Evolutionary conservation across 1,140 invertebrate species (phyloP), one percentile per base, ranked within the genome.

Genomic region (Drosophila kepulauana): DNA sequence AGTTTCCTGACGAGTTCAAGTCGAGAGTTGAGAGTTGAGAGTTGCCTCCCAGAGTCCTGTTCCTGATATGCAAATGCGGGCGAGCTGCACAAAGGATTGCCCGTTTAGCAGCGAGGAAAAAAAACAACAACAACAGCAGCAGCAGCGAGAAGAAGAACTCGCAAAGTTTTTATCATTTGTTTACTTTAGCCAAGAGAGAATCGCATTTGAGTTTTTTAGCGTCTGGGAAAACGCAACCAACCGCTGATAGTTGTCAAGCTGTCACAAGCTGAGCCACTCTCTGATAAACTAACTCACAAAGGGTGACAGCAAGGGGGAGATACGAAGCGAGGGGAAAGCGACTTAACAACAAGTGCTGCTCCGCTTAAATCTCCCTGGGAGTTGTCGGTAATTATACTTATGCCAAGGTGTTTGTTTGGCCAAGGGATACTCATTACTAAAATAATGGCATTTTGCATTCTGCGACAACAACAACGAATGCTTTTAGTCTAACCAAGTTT

Each of bases 1-100:
- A 38, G 52, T 43, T 49, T 8, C 48, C 41, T 35, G 41, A 51
- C 11, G 41, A 65, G 49, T 52, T 49, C 16, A 30, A 35, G 51
- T 45, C 63, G 15, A 16, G 28, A 33, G 48, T n/a, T 41, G 61
- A 25, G 41, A 16, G 33, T 56, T 38, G 45, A 25, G 13, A 30
- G 79, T 45, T 58, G 57, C 54, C 66, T 56, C 25, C 45, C 13
- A 56, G 38, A 25, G 20, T 25, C 20, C 20, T 25, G 20, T 65
- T 51, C 41, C 20, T 67, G 84, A 82, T 87, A 87, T 88, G 84
- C 80, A 87, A 88, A 77, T 79, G 59, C 68, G 75, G 75, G 78
- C 81, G 8, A 80, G 64, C 74, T 54, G 41, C 52, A 82, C 75
- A 78, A 78, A 77, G 80, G 81, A 87, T 82, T 67, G 73, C 56